Evolutionary conservation across 64 coral and sea anemone genomes (phyloP), one percentile per base, ranked within the genome.

Genomic region (Pachyseris speciosa): DNA sequence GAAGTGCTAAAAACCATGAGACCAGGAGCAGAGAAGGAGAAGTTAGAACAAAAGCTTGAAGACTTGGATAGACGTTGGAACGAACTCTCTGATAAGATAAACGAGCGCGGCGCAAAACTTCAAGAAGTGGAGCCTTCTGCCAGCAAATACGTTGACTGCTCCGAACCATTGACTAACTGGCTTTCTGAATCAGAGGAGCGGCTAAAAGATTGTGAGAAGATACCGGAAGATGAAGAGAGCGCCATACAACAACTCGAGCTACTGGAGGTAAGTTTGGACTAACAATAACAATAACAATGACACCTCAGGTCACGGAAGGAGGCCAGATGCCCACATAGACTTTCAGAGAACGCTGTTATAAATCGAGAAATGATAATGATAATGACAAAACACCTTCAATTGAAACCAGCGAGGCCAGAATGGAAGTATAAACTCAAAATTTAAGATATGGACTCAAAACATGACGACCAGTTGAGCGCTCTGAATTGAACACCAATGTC

Each of bases 171-270:
- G 37, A 93, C 84, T 29, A 73, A 26, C 48, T 97, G 95, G 95
- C 51, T 97, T 22, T 75, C 71, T 4, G 95, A 94, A 66, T 91
- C 95, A 29, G 95, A 97, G 80, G 84, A 77, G 48, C 85, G 86
- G 42, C 64, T 93, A 22, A 85, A 85, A 80, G 75, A 86, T 20
- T 80, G 86, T 29, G 95, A 97, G 16, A 97, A 93, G 20, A 83
- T 97, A 37, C 95, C 95, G 40, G 65, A 74, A 75, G 91, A 94
- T 87, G 84, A 92, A 17, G 95, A 97, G 36, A 73, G 84, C 31
- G 31, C 93, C 2, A 74, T 76, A n/a, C 95, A 90, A 42, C 26
- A 75, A 27, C 69, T 94, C 17, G 91, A 93, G 34, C 15, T 86
- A n/a, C 70, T 97, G 0, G 95, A 97, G 95, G 77, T 61, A n/a